Evolutionary conservation across 1,140 invertebrate genomes (phyloP), one percentile per base, ranked within the genome.

Genomic region (Lanistes nyassanus): DNA sequence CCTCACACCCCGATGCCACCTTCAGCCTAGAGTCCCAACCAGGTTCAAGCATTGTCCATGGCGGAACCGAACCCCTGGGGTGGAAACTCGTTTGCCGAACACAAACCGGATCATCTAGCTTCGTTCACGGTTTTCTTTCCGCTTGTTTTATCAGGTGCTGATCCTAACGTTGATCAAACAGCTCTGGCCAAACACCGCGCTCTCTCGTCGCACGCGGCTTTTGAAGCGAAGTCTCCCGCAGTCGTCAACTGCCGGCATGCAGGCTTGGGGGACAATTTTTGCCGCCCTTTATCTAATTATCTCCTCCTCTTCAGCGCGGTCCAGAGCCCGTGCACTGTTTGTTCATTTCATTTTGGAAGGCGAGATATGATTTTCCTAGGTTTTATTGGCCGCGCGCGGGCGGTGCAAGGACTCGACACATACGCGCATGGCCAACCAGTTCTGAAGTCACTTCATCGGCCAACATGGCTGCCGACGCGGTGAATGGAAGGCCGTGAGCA

Each of bases 331-430:
- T 65, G 37, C 72, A 67, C 70, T 77, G 76, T 77, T 74, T 74
- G 71, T 69, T 77, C 76, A 77, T 77, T 77, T 74, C 72, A 77
- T 77, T 77, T 74, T 60, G 64, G 34, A 58, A 23, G 71, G 47
- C 55, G 47, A 64, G 76, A 74, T 77, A 77, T 77, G 76, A 77
- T 74, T 77, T 77, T 56, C 47, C 56, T 71, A 16, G 42, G 53
- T n/a, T 70, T 74, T 77, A 77, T 74, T 77, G 71, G 70, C 71
- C 36, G 26, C 51, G 60, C 36, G 23, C 36, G 74, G 64, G 37
- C 56, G n/a, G 56, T 9, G 29, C 51, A 60, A n/a, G 23, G n/a
- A 11, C n/a, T 31, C 29, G 0, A 11, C 56, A 31, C 56, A 9
- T 31, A 3, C 56, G 23, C 23, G 23, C 29, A n/a, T 60, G 11